A percentile compares a stretch with the other conserved stretches of the same genome.
These are phyloP conservation scores for Nannospalax galili DNA, from an alignment of 2,113 vertebrate genomes.

Conservation along the genomic window DNA sequence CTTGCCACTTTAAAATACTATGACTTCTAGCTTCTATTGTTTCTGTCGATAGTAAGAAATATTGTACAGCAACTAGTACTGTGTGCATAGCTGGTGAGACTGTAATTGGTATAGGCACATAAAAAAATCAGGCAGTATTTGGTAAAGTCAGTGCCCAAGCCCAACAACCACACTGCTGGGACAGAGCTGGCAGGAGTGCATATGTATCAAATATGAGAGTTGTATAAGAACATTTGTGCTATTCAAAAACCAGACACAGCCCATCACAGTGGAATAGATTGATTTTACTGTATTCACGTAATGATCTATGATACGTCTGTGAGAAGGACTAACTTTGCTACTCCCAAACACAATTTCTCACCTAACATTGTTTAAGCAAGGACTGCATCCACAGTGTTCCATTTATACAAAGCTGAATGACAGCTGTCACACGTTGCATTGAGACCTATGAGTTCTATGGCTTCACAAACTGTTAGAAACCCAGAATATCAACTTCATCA, in stretches of 20 bases:
- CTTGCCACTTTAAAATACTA: conserved; percentile 3
- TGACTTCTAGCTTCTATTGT: background rate
- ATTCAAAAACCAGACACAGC: background rate
- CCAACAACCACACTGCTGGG: background rate
- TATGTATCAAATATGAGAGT: background rate
- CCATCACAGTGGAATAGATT: background rate
- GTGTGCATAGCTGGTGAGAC: background rate
- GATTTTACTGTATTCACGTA: background rate
- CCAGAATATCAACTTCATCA: background rate
- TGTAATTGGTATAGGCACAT: background rate
- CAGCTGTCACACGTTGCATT: background rate
- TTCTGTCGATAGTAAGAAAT: conserved; percentile 19
- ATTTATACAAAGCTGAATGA: background rate
- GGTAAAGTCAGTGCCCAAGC: background rate
- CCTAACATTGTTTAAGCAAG: background rate
- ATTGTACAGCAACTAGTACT: background rate
- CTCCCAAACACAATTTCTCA: background rate
- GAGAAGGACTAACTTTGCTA: background rate
- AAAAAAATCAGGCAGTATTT: background rate
- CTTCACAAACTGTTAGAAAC: background rate
- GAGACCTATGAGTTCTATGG: background rate
- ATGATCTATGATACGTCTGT: background rate
- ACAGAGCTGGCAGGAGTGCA: background rate
- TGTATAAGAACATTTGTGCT: background rate
- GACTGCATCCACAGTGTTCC: background rate